Conservation (phyloP, 2,888 invertebrate genomes). For the Spisula solida region DNA sequence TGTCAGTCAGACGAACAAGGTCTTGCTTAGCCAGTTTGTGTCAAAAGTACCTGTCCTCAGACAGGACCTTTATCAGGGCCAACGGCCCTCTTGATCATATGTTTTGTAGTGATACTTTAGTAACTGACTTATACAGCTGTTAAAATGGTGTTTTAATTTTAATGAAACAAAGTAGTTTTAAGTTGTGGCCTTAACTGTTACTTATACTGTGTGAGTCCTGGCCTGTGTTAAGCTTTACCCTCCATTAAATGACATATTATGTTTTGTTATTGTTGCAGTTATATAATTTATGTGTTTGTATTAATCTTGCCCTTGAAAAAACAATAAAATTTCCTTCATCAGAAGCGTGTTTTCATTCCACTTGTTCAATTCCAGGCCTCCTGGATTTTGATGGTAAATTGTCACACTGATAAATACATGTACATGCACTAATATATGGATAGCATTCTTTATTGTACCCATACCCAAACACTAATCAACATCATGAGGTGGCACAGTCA, state of each 20-base stretch:
- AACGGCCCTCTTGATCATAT: no score
- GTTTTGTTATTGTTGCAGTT: constrained; percentile 39
- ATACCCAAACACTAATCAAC: no score
- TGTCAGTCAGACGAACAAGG: no score
- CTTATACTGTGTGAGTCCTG: not conserved
- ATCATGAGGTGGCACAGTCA: no score
- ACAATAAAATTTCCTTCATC: constrained; percentile 18
- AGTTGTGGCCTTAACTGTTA: not conserved
- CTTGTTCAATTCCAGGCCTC: not conserved
- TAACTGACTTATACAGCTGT: not conserved
- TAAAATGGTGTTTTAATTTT: not conserved
- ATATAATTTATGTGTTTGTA: constrained; percentile 44
- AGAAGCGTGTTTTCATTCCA: not conserved
- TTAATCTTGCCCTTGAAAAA: constrained; percentile 45
- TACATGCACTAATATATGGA: no score
- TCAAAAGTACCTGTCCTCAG: no score
- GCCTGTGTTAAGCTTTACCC: not conserved
- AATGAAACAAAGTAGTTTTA: not conserved
- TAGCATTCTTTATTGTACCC: no score
- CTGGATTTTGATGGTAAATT: no score
- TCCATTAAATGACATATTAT: not conserved
- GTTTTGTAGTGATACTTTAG: not conserved
- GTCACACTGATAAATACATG: no score
- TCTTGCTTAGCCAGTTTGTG: no score
- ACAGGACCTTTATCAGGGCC: no score